A percentile compares a stretch with the other conserved stretches of the same genome.
Conservation (phyloP, 2,113 vertebrate species). For the Otocyon megalotis region DNA sequence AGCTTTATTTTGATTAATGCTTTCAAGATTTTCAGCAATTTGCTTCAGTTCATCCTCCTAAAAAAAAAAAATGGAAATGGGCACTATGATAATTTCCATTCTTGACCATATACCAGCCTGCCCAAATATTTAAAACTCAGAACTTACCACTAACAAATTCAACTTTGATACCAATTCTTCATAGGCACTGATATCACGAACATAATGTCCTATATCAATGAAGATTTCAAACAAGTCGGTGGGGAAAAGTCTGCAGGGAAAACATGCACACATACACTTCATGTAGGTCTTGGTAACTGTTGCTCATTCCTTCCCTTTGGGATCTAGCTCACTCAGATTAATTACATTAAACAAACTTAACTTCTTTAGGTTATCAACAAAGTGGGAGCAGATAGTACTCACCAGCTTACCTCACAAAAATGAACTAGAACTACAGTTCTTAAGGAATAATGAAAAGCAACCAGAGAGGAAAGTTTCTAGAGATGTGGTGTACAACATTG, state of each 20-base stretch:
- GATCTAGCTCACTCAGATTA: not conserved
- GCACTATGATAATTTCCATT: not conserved
- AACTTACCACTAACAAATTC: constrained; percentile 89
- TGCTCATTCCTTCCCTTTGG: not conserved
- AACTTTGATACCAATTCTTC: constrained; percentile 90
- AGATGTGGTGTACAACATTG: not conserved
- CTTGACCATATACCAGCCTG: not conserved
- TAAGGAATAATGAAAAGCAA: not conserved
- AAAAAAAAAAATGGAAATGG: constrained; percentile 60
- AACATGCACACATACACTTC: not conserved
- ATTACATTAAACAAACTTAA: not conserved
- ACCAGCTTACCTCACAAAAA: not conserved
- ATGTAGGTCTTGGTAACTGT: not conserved
- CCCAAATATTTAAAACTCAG: constrained; percentile 30
- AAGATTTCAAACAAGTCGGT: constrained; percentile 94
- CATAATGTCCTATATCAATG: constrained; percentile 95
- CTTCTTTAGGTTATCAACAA: not conserved
- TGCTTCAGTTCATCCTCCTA: constrained; percentile 91
- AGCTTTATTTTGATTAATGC: constrained; percentile 92
- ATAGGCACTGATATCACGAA: constrained; percentile 92
- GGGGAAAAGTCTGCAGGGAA: constrained; percentile 90
- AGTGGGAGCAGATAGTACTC: not conserved
- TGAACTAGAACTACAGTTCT: not conserved
- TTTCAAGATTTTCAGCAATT: constrained; percentile 91
- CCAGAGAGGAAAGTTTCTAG: not conserved